A percentile compares a stretch with the other conserved stretches of the same genome.
phyloP scores from a whole-genome alignment of 2,888 invertebrate genomes.

The Clitarchus hookeri region DNA sequence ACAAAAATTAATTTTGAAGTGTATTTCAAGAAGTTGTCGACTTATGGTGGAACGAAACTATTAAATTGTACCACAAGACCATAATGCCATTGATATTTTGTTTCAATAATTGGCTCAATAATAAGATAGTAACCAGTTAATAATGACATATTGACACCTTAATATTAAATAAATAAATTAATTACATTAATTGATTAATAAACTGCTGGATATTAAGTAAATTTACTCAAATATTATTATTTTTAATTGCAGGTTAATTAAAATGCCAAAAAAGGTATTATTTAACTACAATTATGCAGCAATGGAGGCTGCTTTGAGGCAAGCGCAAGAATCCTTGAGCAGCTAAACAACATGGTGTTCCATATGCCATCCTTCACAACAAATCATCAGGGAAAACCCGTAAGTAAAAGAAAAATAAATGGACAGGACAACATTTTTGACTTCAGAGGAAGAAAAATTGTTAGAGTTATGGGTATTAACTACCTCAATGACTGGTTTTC shows the following conservation, averaged over 20 bases:
- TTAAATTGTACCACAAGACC: too few relatives aligned
- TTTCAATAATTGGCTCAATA: too few relatives aligned
- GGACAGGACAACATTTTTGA: not conserved
- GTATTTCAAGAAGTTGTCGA: too few relatives aligned
- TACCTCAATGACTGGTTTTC: not conserved
- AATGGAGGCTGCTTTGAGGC: not conserved
- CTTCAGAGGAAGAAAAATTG: not conserved
- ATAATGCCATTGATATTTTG: too few relatives aligned
- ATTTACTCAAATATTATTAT: not conserved
- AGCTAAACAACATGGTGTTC: not conserved
- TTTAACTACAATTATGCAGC: not conserved
- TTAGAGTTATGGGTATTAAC: not conserved
- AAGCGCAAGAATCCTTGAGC: not conserved
- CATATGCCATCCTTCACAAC: not conserved
- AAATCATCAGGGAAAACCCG: not conserved
- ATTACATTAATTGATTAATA: too few relatives aligned
- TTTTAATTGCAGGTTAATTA: not conserved
- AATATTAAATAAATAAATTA: too few relatives aligned
- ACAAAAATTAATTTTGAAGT: too few relatives aligned
- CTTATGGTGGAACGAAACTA: too few relatives aligned
- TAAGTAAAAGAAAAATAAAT: too few relatives aligned
- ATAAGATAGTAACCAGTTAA: too few relatives aligned
- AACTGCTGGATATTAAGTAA: too few relatives aligned
- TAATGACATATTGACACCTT: too few relatives aligned
- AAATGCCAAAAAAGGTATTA: not conserved